Evolutionary conservation across 2,797 vertebrate genomes (phyloP).

Genomic region (Columba guinea): DNA sequence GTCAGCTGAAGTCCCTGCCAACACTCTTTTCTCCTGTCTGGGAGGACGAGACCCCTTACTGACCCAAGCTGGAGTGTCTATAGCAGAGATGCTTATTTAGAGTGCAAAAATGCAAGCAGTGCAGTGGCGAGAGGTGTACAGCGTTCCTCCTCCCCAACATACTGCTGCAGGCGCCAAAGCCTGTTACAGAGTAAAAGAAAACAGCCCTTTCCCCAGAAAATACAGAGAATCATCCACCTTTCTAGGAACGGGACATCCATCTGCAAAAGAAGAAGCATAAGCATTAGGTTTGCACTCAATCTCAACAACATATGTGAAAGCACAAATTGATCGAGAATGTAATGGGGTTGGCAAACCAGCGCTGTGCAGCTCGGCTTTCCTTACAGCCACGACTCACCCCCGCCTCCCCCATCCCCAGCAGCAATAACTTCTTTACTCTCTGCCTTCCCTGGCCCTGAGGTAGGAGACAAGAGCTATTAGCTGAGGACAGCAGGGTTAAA

Average conservation of each 20-base stretch:
- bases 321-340: neutral
- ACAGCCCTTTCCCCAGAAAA: neutral
- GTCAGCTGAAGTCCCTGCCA: neutral
- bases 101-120: neutral
- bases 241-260: slow-evolving; percentile 89
- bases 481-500: neutral
- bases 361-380: neutral
- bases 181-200: neutral
- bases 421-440: neutral
- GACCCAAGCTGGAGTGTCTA: fast-evolving
- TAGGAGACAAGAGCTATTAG: neutral
- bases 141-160: neutral
- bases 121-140: neutral
- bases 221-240: slow-evolving; percentile 73
- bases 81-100: neutral
- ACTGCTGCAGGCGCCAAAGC: neutral
- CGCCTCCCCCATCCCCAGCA: neutral
- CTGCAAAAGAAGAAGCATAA: slow-evolving; percentile 76
- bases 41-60: neutral
- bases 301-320: neutral
- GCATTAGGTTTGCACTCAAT: neutral
- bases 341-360: neutral
- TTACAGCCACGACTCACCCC: neutral
- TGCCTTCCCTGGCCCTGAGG: neutral
- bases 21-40: neutral